These are phyloP conservation scores for Contarinia nasturtii DNA, from an alignment of 1,140 invertebrate genomes.

Conservation along the genomic window DNA sequence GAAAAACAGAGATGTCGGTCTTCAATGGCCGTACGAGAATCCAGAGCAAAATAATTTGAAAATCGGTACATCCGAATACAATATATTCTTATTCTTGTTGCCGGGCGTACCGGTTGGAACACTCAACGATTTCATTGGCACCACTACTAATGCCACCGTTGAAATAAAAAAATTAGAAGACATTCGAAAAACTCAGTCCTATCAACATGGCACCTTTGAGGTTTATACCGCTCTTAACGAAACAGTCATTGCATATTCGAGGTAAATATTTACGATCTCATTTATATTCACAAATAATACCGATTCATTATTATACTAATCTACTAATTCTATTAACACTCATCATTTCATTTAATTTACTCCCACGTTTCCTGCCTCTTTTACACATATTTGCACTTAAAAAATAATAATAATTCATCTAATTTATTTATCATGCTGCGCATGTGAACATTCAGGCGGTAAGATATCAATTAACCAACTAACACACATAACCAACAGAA, in stretches of 20 bases:
- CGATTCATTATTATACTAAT: too few species aligned
- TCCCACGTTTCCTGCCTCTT: too few species aligned
- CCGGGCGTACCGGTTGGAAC: slow-evolving; percentile 50
- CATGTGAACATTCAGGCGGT: too few species aligned
- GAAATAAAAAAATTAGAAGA: slow-evolving; percentile 21
- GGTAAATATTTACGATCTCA: slow-evolving; percentile 25
- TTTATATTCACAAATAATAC: too few species aligned
- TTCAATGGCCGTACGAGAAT: slow-evolving; percentile 18
- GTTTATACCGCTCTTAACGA: slow-evolving; percentile 25
- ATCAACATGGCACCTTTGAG: slow-evolving; percentile 33
- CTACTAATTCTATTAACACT: too few species aligned
- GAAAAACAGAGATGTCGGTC: slow-evolving; percentile 12
- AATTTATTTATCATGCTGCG: too few species aligned
- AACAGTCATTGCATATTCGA: slow-evolving; percentile 37
- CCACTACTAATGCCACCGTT: slow-evolving; percentile 13
- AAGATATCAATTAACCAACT: background rate
- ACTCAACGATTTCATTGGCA: slow-evolving; percentile 27
- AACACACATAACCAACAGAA: too few species aligned
- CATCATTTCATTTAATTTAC: too few species aligned
- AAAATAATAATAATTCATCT: too few species aligned
- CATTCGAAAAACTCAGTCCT: slow-evolving; percentile 26
- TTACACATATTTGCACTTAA: too few species aligned
- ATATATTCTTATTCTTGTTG: slow-evolving; percentile 45
- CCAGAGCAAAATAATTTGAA: slow-evolving; percentile 7
- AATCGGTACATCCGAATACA: slow-evolving; percentile 23